phyloP scores from a whole-genome alignment of 2,888 invertebrate genomes.

The Amphipoea oculea region DNA sequence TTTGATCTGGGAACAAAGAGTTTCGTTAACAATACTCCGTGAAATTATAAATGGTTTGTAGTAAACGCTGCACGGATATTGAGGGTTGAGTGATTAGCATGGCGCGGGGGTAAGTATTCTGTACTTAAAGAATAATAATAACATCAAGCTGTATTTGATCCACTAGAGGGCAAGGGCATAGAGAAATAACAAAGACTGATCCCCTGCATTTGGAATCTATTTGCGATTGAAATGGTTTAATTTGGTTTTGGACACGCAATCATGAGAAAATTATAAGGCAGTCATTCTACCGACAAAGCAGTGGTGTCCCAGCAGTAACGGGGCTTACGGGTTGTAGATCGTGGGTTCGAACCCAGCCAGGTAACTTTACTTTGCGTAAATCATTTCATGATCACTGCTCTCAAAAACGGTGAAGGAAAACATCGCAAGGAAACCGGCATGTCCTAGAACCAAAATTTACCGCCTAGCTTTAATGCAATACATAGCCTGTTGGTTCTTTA shows the following conservation, averaged over 20 bases:
- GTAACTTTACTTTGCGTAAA: too few relatives aligned
- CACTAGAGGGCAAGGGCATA: not conserved
- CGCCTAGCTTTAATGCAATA: not conserved
- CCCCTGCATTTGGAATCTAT: not conserved
- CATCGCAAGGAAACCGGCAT: too few relatives aligned
- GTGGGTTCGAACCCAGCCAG: too few relatives aligned
- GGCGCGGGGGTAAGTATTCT: not conserved
- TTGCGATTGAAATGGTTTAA: not conserved
- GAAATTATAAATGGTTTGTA: not conserved
- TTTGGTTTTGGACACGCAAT: not conserved
- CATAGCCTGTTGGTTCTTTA: not conserved
- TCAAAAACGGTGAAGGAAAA: too few relatives aligned
- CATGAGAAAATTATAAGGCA: not conserved
- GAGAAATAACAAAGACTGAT: not conserved
- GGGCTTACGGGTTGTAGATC: too few relatives aligned
- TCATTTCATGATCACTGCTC: too few relatives aligned
- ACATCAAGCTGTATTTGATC: not conserved
- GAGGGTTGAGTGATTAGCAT: not conserved
- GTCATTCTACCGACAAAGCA: not conserved
- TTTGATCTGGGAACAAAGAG: conserved; percentile 71
- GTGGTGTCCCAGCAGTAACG: too few relatives aligned
- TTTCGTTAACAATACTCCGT: not conserved
- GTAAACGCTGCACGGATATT: not conserved
- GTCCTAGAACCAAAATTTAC: too few relatives aligned
- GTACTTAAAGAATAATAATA: not conserved